Evolutionary conservation across 2,888 invertebrate species (phyloP), one percentile per base, ranked within the genome.

Genomic region (Diadromus collaris): DNA sequence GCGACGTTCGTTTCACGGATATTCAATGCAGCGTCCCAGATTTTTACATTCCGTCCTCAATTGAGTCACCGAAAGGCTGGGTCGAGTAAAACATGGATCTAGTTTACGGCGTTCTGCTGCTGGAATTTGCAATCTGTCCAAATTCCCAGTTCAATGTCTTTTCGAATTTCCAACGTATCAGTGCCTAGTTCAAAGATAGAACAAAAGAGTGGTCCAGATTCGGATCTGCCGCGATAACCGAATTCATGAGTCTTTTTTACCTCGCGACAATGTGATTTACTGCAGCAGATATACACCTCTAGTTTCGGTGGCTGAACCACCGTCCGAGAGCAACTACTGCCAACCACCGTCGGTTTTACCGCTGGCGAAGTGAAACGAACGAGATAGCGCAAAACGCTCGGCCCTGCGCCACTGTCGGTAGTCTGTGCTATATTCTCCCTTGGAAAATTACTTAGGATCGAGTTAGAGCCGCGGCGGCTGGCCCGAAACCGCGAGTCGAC

Each of bases 361-460:
- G n/a, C 24, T 9, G 24, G 24, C 4, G 24, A 58, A 56, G 56
- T 46, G 64, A 65, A 73, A 65, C 65, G 73, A 58, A 58, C 73
- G 73, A 34, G 73, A 65, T 58, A 73, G 64, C 73, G 27, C 6
- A 65, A 73, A 73, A 73, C 46, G 65, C 46, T 46, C 44, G 32
- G 16, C 32, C 29, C 29, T 72, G 38, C 29, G 32, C 64, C 64
- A 24, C 44, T n/a, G 34, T 3, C 34, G 32, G 46, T 46, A 29
- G 16, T 48, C 54, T 29, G 13, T 7, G 34, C 54, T 27, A n/a
- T 46, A 64, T 64, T 24, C n/a, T 32, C 7, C 46, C n/a, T 65
- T 60, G 69, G 78, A 65, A 74, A 78, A 78, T 78, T 70, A 78
- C 73, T 78, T 69, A 74, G 69, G 73, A 78, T 70, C 73, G 69